Evolutionary conservation across 2,797 vertebrate genomes (phyloP).

Genomic region (Scarus forsteni): DNA sequence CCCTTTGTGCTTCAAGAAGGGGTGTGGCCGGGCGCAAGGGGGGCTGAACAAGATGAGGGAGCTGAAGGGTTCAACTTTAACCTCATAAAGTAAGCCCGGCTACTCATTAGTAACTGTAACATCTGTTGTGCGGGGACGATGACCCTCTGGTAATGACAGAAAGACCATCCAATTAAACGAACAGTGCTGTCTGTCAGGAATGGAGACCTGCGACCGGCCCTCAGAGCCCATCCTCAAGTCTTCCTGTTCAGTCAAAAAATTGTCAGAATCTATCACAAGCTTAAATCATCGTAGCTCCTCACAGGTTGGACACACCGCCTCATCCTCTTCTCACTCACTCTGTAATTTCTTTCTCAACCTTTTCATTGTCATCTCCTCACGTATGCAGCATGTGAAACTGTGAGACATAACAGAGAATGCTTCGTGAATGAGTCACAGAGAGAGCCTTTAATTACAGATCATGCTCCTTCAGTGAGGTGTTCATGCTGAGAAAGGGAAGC

Average conservation of each 20-base stretch:
- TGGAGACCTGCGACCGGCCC: constrained; percentile 48
- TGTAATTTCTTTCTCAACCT: constrained; percentile 47
- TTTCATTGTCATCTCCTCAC: constrained; percentile 45
- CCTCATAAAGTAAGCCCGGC: constrained; percentile 84
- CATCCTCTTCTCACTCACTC: constrained; percentile 20
- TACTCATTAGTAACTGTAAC: constrained; percentile 88
- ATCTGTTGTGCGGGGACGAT: constrained; percentile 81
- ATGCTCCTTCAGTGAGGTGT: constrained; percentile 33
- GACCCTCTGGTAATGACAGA: constrained; percentile 85
- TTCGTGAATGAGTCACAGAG: constrained; percentile 46
- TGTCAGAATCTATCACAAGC: constrained; percentile 25
- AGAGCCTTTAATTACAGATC: constrained; percentile 49
- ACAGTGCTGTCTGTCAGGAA: constrained; percentile 76
- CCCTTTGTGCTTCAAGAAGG: constrained; percentile 66
- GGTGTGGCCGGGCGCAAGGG: constrained; percentile 60
- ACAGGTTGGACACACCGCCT: constrained; percentile 27
- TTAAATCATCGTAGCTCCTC: constrained; percentile 53
- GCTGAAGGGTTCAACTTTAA: constrained; percentile 83
- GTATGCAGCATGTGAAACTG: constrained; percentile 17
- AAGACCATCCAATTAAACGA: constrained; percentile 81
- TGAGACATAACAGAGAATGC: constrained; percentile 33
- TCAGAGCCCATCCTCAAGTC: constrained; percentile 64
- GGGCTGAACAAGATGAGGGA: constrained; percentile 56
- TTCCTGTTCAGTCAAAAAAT: constrained; percentile 32
- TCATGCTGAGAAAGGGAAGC: constrained; percentile 25